Conservation (phyloP, 2,888 invertebrate species). For the Cryptocephalus primarius region DNA sequence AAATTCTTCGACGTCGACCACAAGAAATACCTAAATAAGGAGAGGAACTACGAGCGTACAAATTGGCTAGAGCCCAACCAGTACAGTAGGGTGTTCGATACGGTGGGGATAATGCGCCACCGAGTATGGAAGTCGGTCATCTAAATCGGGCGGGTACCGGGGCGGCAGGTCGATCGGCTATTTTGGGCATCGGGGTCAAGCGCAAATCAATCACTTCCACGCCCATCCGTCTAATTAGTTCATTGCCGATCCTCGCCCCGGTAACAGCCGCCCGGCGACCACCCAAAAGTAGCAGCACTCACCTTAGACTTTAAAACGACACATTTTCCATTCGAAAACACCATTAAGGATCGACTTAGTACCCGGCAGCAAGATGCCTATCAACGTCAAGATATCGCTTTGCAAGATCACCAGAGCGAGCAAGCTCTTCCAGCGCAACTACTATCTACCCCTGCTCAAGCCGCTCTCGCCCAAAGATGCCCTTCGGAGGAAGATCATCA, state of each 20-base stretch:
- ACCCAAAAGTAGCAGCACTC: background rate
- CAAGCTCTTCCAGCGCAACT: conserved; percentile 67
- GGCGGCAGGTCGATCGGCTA: conserved; percentile 27
- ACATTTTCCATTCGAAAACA: no score
- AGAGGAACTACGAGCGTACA: conserved; percentile 14
- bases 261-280: conserved; percentile 12
- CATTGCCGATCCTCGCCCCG: conserved; percentile 23
- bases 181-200: conserved; percentile 24
- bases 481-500: conserved; percentile 65
- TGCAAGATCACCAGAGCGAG: conserved; percentile 74
- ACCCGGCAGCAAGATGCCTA: conserved; percentile 22
- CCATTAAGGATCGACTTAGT: no score
- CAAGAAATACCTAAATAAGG: conserved; percentile 30
- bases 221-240: conserved; percentile 22
- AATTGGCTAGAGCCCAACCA: conserved; percentile 30
- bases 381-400: conserved; percentile 40
- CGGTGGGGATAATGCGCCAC: conserved; percentile 36
- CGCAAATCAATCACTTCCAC: conserved; percentile 17
- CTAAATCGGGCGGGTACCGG: conserved; percentile 22
- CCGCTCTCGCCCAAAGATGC: conserved; percentile 74
- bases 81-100: conserved; percentile 31
- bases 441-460: conserved; percentile 69
- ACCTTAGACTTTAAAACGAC: no score
- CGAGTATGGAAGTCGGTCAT: conserved; percentile 34
- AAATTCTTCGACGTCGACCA: conserved; percentile 33